Evolutionary conservation across 2,888 invertebrate species (phyloP).

Genomic region (Pseudanteris insignis): DNA sequence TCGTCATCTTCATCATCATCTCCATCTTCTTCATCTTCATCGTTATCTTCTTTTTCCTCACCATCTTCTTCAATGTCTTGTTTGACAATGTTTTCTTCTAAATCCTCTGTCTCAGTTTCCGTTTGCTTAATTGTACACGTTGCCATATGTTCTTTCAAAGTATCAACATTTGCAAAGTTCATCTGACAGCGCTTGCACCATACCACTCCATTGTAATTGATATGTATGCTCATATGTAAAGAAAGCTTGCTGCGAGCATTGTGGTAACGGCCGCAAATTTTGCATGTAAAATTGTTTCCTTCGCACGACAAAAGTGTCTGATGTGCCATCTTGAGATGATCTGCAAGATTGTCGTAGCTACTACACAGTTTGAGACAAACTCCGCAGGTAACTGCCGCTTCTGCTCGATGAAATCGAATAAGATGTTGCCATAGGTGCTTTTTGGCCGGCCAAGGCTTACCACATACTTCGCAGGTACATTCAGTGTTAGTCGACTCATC

Average conservation of each 20-base stretch:
- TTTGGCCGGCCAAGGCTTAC: slow-evolving; percentile 72
- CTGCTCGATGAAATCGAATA: slow-evolving; percentile 69
- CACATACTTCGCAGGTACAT: slow-evolving; percentile 69
- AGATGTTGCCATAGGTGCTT: slow-evolving; percentile 73
- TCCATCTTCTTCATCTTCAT: slow-evolving; percentile 44
- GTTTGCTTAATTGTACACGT: slow-evolving; percentile 52
- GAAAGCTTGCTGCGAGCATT: slow-evolving; percentile 70
- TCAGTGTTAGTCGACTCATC: slow-evolving; percentile 67
- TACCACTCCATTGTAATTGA: slow-evolving; percentile 62
- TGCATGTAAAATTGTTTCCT: slow-evolving; percentile 71
- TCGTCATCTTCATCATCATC: slow-evolving; percentile 37
- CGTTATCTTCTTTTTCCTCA: slow-evolving; percentile 44
- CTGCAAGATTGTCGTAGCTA: slow-evolving; percentile 67
- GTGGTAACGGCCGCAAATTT: slow-evolving; percentile 69
- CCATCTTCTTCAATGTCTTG: slow-evolving; percentile 31
- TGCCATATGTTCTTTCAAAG: slow-evolving; percentile 53
- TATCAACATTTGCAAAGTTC: slow-evolving; percentile 56
- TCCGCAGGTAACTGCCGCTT: slow-evolving; percentile 71
- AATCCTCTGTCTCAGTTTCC: slow-evolving; percentile 18
- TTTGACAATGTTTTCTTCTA: slow-evolving; percentile 14
- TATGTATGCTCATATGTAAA: slow-evolving; percentile 71
- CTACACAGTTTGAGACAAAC: slow-evolving; percentile 70
- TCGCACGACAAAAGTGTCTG: slow-evolving; percentile 68
- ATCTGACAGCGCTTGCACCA: slow-evolving; percentile 59
- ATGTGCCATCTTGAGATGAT: slow-evolving; percentile 68